Evolutionary conservation across 2,888 invertebrate genomes (phyloP).

Genomic region (Campoletis raptor): DNA sequence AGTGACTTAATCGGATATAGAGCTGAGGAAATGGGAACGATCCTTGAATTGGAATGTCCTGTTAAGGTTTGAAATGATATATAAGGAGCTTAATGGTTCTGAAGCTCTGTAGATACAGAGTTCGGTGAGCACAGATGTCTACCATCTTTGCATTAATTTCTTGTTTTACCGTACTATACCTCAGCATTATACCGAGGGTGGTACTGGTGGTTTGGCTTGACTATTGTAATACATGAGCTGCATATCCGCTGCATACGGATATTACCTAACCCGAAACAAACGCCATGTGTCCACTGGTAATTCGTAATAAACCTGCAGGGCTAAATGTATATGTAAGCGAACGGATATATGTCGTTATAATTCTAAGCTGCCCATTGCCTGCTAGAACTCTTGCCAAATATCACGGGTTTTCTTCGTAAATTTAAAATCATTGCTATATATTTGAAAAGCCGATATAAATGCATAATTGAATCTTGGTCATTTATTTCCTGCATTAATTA

Average conservation of each 20-base stretch:
- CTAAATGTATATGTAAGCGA: background rate
- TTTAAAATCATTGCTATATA: background rate
- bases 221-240: background rate
- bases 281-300: constrained; percentile 4
- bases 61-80: background rate
- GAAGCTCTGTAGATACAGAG: background rate
- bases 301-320: constrained; percentile 14
- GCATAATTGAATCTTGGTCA: background rate
- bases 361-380: background rate
- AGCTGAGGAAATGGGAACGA: no score
- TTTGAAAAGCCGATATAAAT: background rate
- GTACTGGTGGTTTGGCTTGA: background rate
- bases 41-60: background rate
- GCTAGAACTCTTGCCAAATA: background rate
- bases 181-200: background rate
- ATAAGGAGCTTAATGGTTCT: background rate
- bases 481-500: background rate
- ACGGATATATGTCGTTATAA: background rate
- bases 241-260: constrained; percentile 13
- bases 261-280: constrained; percentile 24
- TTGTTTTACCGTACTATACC: background rate
- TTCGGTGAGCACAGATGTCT: background rate
- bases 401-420: background rate
- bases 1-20: no score
- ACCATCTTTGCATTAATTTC: background rate